These are phyloP conservation scores for Gastrophysa polygoni DNA, from an alignment of 2,888 invertebrate genomes.

Conservation along the genomic window DNA sequence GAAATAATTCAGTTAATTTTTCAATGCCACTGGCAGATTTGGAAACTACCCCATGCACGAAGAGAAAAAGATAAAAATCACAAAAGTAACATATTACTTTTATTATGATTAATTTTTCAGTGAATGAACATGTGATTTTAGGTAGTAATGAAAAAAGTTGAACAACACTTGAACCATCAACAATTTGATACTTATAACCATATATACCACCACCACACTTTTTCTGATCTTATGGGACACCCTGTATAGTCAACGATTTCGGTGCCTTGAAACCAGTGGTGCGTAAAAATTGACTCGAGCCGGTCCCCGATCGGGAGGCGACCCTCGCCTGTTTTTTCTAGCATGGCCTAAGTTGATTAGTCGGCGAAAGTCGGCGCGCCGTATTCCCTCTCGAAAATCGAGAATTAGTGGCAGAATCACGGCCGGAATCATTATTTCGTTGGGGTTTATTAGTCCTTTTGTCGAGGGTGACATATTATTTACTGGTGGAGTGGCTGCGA, in stretches of 20 bases:
- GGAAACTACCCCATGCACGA: no score
- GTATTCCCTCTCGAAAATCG: constrained; percentile 37
- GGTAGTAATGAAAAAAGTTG: no score
- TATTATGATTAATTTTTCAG: no score
- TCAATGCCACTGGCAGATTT: no score
- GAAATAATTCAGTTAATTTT: no score
- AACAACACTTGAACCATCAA: no score
- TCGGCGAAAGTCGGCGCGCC: constrained; percentile 38
- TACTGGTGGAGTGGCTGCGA: background rate
- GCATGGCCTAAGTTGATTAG: constrained; percentile 41
- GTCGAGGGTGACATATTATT: constrained; percentile 33
- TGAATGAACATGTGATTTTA: no score
- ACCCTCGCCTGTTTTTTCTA: constrained; percentile 39
- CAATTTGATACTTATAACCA: no score
- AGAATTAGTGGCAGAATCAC: constrained; percentile 45
- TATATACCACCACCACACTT: no score
- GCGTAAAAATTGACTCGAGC: background rate
- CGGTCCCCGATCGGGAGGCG: constrained; percentile 10
- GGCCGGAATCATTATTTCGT: constrained; percentile 36
- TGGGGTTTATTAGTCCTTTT: constrained; percentile 35
- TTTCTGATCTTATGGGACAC: no score
- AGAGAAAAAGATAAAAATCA: no score
- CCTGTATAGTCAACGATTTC: background rate
- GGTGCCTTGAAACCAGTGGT: background rate
- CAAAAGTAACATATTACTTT: no score